Conservation (phyloP, 2,113 vertebrate species). For the Trichechus manatus region DNA sequence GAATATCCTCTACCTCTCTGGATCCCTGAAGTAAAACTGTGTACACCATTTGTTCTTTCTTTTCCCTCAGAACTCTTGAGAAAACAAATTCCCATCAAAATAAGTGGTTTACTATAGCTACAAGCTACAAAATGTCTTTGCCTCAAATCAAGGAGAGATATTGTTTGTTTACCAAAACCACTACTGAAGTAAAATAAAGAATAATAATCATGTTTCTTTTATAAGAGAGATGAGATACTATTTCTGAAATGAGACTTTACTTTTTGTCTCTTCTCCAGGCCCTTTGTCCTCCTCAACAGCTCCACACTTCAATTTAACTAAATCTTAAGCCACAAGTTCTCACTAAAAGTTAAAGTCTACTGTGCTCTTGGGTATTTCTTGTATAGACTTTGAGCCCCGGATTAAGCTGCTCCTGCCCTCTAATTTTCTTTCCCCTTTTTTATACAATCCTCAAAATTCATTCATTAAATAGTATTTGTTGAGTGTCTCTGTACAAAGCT, state of each 20-base stretch:
- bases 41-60: not conserved
- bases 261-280: not conserved
- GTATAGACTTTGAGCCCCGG: not conserved
- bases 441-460: not conserved
- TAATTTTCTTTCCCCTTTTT: not conserved
- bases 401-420: not conserved
- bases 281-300: not conserved
- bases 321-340: not conserved
- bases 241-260: not conserved
- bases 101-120: not conserved
- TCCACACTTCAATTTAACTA: not conserved
- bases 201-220: not conserved
- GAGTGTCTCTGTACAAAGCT: not conserved
- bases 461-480: not conserved
- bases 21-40: not conserved
- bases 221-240: not conserved
- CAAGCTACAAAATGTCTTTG: not conserved
- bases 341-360: not conserved
- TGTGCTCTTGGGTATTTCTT: not conserved
- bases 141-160: not conserved
- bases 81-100: conserved; percentile 2
- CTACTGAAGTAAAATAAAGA: not conserved
- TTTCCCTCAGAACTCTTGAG: not conserved
- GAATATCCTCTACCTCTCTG: not conserved
- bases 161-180: not conserved